Evolutionary conservation across 1,140 invertebrate genomes (phyloP), one percentile per base, ranked within the genome.

Genomic region (Lordiphosa mommai): DNA sequence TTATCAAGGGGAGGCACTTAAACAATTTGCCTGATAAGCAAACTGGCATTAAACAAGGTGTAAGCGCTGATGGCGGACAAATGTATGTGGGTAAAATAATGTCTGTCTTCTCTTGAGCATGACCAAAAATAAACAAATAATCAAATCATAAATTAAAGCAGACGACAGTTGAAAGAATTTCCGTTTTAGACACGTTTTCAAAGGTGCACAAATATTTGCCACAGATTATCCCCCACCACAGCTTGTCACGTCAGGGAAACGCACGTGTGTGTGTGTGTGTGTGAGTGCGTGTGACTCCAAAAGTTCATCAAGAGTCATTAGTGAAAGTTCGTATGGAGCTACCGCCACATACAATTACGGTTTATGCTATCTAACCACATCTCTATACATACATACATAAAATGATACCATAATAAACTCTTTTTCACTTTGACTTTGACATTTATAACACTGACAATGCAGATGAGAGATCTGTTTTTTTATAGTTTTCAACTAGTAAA

Each of bases 271-370:
- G 32, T 48, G 37, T 44, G 27, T 49, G 29, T 53, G 46, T 47
- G 43, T 48, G 70, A 58, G 49, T 55, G 57, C 27, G 51, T 44
- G 33, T 53, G 48, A 51, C 56, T 66, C 57, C 64, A 68, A 60
- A 67, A 68, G 74, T 80, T 80, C 74, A 80, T 55, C 66, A 55
- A 61, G 69, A 79, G 76, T 80, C 74, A 80, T 80, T 80, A 80
- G 74, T 80, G 74, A 80, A 80, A 80, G 74, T 80, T 82, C 65
- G 67, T 64, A 50, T 41, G 20, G 41, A 32, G 57, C 33, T 68
- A 66, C 77, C 76, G 71, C 76, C 76, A 82, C 76, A 77, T 80
- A 74, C 67, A 80, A 66, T 70, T 69, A 72, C 69, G 56, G 6
- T 69, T 66, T 63, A 68, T 58, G 40, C 29, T 34, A 67, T 34